phyloP scores from a whole-genome alignment of 2,888 invertebrate species.

The Cephonodes hylas region DNA sequence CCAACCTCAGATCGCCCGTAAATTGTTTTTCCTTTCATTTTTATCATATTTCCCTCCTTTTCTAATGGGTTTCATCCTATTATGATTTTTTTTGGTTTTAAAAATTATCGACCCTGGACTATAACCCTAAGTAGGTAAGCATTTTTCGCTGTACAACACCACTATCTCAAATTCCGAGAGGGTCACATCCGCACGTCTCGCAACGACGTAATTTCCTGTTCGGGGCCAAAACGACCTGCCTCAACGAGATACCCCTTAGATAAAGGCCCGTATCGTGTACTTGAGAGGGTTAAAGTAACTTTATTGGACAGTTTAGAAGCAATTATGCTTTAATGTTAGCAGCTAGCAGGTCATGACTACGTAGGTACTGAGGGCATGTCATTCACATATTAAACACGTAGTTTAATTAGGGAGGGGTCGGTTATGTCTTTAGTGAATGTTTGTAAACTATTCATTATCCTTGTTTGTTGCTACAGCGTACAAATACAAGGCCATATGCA shows the following conservation, averaged over 20 bases:
- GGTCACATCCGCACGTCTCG: constrained; percentile 9
- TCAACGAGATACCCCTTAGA: constrained; percentile 49
- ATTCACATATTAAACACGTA: constrained; percentile 20
- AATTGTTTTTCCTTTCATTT: too few relatives aligned
- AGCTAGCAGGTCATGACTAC: constrained; percentile 22
- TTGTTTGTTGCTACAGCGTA: neutral
- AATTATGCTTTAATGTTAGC: constrained; percentile 35
- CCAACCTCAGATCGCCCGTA: too few relatives aligned
- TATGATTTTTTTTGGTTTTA: too few relatives aligned
- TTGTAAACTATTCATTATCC: neutral
- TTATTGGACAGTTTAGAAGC: constrained; percentile 39
- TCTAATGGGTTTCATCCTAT: too few relatives aligned
- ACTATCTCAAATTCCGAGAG: constrained; percentile 23
- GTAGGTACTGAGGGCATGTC: constrained; percentile 21
- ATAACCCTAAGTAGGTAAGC: constrained; percentile 29
- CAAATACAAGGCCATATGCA: neutral
- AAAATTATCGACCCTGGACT: too few relatives aligned
- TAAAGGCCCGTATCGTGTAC: constrained; percentile 46
- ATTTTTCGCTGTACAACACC: constrained; percentile 36
- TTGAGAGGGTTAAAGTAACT: constrained; percentile 42
- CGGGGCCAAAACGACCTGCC: constrained; percentile 49
- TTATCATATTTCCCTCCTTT: too few relatives aligned
- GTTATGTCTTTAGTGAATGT: neutral
- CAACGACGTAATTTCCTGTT: constrained; percentile 56
- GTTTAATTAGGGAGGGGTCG: neutral